Evolutionary conservation across 30 jellyfish, hydroid and myxozoan species (phyloP).

Genomic region (Cassiopea xamachana): DNA sequence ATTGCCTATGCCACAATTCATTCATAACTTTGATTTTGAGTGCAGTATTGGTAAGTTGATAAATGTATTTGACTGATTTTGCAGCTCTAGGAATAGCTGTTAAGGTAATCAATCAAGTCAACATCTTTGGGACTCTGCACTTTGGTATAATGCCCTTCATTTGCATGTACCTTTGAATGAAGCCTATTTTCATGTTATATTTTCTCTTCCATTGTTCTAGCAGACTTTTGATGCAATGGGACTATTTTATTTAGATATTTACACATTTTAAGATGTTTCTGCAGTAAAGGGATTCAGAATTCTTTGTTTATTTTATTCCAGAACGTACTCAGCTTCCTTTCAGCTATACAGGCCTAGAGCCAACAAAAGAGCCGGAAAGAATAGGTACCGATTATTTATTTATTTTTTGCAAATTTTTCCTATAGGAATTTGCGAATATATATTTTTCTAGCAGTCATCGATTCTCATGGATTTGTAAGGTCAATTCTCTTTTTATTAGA

Average conservation of each 20-base stretch:
- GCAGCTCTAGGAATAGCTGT: no score
- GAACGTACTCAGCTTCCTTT: slow-evolving; percentile 16
- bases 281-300: background rate
- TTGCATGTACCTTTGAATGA: no score
- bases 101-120: no score
- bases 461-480: no score
- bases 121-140: no score
- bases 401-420: background rate
- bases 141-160: no score
- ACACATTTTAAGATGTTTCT: background rate
- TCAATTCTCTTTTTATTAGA: no score
- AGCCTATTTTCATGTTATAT: no score
- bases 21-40: slow-evolving; percentile 41
- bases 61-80: no score
- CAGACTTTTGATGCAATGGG: no score
- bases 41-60: slow-evolving; percentile 19
- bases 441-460: background rate
- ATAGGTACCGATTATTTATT: slow-evolving; percentile 9
- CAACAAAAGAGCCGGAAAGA: slow-evolving; percentile 8
- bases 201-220: no score
- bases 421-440: background rate
- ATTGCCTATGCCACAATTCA: slow-evolving; percentile 3
- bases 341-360: slow-evolving; percentile 14
- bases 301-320: background rate
- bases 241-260: no score